Evolutionary conservation across 2,888 invertebrate species (phyloP).

Genomic region (Epistrophe eligans): DNA sequence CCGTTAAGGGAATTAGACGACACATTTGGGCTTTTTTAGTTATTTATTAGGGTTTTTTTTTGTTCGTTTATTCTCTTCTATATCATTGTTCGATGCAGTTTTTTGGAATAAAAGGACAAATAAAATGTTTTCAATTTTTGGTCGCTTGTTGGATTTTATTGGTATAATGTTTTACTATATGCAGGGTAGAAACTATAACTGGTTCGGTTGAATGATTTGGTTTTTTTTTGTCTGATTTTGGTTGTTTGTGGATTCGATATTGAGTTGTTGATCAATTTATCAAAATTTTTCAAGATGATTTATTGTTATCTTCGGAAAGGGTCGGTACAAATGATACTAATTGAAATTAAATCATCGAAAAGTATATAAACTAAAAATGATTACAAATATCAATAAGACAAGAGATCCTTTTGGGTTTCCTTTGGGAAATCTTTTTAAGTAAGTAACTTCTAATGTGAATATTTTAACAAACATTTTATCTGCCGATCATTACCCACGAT

Average conservation of each 20-base stretch:
- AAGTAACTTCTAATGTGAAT: background rate
- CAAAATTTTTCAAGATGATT: conserved; percentile 13
- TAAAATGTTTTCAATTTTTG: conserved; percentile 26
- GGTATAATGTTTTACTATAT: background rate
- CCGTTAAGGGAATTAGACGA: conserved; percentile 72
- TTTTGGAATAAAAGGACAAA: conserved; percentile 1
- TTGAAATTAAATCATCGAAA: conserved; percentile 13
- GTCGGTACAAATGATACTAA: background rate
- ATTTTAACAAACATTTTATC: background rate
- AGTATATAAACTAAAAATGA: background rate
- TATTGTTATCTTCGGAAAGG: conserved; percentile 1
- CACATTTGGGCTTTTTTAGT: conserved; percentile 71
- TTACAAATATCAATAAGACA: background rate
- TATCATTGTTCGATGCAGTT: background rate
- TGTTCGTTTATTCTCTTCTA: background rate
- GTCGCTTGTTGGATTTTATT: conserved; percentile 19
- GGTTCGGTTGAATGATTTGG: conserved; percentile 1
- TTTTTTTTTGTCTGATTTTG: background rate
- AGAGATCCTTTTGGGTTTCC: background rate
- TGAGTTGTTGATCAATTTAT: conserved; percentile 12
- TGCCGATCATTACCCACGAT: no score
- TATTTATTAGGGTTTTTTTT: conserved; percentile 65
- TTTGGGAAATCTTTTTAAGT: background rate
- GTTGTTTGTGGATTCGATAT: background rate
- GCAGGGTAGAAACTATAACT: background rate